Conservation (phyloP, 2,888 invertebrate species). For the Caenorhabditis wallacei region DNA sequence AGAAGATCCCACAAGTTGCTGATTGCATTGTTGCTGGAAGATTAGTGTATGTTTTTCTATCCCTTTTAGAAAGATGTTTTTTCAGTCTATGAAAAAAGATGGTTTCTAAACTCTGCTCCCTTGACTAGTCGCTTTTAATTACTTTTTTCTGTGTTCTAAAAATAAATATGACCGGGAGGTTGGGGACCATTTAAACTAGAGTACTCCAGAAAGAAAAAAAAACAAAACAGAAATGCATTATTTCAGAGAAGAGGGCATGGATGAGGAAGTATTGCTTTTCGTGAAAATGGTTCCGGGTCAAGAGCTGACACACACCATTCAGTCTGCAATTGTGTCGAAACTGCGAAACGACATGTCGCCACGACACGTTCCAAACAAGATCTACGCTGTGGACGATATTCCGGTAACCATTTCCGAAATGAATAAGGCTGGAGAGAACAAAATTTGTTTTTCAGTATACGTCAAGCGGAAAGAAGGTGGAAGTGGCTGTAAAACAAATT, state of each 20-base stretch:
- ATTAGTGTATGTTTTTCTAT: conserved; percentile 78
- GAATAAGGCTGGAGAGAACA: background rate
- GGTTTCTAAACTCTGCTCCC: conserved; percentile 8
- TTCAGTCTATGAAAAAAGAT: background rate
- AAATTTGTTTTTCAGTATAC: conserved; percentile 85
- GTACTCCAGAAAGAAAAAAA: background rate
- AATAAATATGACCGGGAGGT: conserved; percentile 18
- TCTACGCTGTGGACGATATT: conserved; percentile 85
- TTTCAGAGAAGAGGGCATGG: conserved; percentile 83
- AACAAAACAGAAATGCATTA: background rate
- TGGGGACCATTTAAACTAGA: background rate
- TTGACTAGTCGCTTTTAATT: background rate
- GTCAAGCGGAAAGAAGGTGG: conserved; percentile 86
- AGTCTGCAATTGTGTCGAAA: conserved; percentile 83
- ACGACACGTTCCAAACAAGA: conserved; percentile 85
- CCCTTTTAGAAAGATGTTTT: background rate
- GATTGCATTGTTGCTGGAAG: conserved; percentile 86
- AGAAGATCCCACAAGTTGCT: conserved; percentile 85
- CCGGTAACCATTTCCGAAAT: conserved; percentile 82
- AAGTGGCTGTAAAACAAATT: conserved; percentile 86
- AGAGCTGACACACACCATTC: conserved; percentile 84
- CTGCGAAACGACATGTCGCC: conserved; percentile 84
- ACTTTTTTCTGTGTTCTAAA: conserved; percentile 6
- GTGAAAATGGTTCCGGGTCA: conserved; percentile 84
- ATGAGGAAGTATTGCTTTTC: conserved; percentile 86